Conservation (phyloP, 2,797 vertebrate genomes). For the Peromyscus aztecus region DNA sequence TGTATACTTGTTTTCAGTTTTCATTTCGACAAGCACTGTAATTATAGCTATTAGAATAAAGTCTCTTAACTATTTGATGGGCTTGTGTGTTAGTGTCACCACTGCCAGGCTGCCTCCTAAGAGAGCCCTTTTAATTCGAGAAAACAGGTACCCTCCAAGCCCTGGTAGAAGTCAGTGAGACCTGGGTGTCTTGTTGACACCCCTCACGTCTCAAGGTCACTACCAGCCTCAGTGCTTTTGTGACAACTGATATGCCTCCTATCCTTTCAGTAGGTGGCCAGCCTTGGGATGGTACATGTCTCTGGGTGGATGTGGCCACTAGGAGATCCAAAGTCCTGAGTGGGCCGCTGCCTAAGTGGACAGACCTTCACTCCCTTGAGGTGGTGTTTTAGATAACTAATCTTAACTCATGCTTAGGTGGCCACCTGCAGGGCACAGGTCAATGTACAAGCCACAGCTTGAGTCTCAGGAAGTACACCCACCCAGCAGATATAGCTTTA, state of each 20-base stretch:
- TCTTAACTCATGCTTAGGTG: background rate
- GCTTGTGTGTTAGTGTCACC: conserved; percentile 74
- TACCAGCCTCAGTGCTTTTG: background rate
- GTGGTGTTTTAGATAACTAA: background rate
- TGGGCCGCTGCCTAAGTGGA: background rate
- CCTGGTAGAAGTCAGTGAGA: background rate
- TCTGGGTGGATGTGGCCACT: background rate
- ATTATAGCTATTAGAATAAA: conserved; percentile 95
- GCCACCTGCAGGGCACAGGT: background rate
- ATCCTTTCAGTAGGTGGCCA: background rate
- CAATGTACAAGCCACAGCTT: background rate
- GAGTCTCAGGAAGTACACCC: background rate
- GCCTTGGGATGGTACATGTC: background rate
- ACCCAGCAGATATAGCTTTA: background rate
- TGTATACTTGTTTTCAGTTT: conserved; percentile 93
- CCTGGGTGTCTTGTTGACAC: too few species aligned
- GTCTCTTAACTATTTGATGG: conserved; percentile 89
- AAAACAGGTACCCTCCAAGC: background rate
- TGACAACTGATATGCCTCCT: background rate
- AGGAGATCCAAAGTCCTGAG: background rate
- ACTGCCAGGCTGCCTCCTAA: background rate
- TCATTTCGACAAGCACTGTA: conserved; percentile 95
- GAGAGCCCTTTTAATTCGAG: background rate
- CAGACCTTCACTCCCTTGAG: background rate
- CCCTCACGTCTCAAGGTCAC: background rate